These are phyloP conservation scores for Kryphioiulus occultus DNA, from an alignment of 2,888 invertebrate species.

Conservation along the genomic window DNA sequence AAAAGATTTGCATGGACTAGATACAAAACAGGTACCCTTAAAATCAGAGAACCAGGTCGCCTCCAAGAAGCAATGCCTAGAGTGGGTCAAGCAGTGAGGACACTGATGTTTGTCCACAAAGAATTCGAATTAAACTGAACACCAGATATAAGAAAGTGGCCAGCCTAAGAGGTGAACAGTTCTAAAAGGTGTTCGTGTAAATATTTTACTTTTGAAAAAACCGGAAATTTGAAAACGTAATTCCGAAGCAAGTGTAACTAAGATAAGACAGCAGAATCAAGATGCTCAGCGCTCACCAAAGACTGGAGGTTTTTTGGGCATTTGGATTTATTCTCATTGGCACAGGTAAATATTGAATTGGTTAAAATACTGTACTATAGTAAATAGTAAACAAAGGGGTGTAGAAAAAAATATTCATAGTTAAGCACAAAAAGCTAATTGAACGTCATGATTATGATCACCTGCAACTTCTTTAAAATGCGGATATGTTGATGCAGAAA, in stretches of 20 bases:
- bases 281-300: neutral
- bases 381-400: too few species aligned
- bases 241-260: neutral
- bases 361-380: too few species aligned
- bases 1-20: constrained; percentile 12
- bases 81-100: constrained; percentile 18
- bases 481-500: too few species aligned
- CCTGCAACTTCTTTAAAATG: too few species aligned
- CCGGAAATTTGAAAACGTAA: neutral
- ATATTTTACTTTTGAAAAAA: neutral
- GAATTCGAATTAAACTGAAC: neutral
- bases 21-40: neutral
- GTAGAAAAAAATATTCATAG: too few species aligned
- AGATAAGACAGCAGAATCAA: neutral
- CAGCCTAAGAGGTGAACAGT: neutral
- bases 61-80: neutral
- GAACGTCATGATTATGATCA: too few species aligned
- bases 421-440: too few species aligned
- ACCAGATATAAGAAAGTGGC: neutral
- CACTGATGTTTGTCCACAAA: neutral
- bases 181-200: neutral
- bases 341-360: neutral
- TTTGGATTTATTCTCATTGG: neutral
- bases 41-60: constrained; percentile 9
- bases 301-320: neutral